Evolutionary conservation across 2,888 invertebrate genomes (phyloP), one percentile per base, ranked within the genome.

Genomic region (Bombylius major): DNA sequence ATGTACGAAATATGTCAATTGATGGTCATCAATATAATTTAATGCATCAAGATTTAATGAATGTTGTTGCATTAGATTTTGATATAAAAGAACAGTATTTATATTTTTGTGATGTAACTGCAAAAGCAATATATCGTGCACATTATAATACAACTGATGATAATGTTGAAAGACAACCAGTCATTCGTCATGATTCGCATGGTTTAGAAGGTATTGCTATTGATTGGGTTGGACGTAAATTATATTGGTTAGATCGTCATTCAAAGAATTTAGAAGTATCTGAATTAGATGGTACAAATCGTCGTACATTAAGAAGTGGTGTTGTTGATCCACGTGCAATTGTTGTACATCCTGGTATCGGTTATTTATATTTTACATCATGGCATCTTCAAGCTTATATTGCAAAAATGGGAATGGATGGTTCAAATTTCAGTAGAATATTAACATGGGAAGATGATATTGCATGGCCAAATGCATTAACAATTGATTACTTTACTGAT

Each of bases 401-500:
- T 62, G 98, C 92, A 13, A 89, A 96, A 73, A 82, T 98, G 75
- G 94, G 94, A 51, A 92, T 99, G 93, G 97, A 99, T 67, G 99
- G 99, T 0, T 85, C 87, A 8, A 90, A 92, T 67, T 88, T 90
- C 66, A 87, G 88, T 0, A 80, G 87, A 54, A 90, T 98, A 61
- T 77, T 97, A 14, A 90, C 87, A 32, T 91, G 92, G 84, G 90
- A 93, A 66, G 84, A 95, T 63, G 94, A 94, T 66, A 87, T 98
- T 52, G 96, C 96, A 1, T 99, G 99, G 99, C 98, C 98, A 0
- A 99, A 99, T 71, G 98, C 97, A 2, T 72, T 99, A 14, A 92
- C 98, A 0, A 86, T 99, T 57, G 98, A 99, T 69, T 97, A 93
- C 71, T 92, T 96, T 70, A 92, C 96, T 0, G 92, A 97, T 65